Evolutionary conservation across 2,888 invertebrate species (phyloP).

Genomic region (Achlya flavicornis): DNA sequence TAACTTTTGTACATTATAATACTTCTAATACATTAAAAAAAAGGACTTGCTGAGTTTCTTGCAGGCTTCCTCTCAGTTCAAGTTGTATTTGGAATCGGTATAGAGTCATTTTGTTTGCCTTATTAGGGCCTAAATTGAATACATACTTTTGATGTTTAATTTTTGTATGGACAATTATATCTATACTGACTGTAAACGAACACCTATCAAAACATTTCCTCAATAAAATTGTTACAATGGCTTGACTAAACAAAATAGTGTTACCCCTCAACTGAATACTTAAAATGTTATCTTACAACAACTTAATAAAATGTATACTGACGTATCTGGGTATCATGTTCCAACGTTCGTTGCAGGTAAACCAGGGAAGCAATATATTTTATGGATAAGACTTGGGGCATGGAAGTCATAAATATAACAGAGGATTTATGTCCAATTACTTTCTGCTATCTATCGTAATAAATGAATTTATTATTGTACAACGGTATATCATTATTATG

Average conservation of each 20-base stretch:
- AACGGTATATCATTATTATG: slow-evolving; percentile 8
- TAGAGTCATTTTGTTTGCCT: no score
- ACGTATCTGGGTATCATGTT: slow-evolving; percentile 18
- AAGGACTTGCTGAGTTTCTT: no score
- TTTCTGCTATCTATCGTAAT: slow-evolving; percentile 46
- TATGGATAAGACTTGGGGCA: slow-evolving; percentile 32
- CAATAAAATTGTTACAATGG: not conserved
- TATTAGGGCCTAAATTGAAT: no score
- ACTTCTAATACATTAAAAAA: no score
- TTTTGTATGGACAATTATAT: no score
- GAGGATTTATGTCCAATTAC: slow-evolving; percentile 59
- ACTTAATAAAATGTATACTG: slow-evolving; percentile 12
- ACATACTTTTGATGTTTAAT: no score
- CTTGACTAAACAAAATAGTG: not conserved
- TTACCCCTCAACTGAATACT: not conserved
- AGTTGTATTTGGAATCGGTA: no score
- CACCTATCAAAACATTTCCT: no score
- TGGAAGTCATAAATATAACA: slow-evolving; percentile 48
- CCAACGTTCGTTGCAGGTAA: slow-evolving; percentile 12
- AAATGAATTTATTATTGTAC: slow-evolving; percentile 45
- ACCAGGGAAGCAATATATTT: slow-evolving; percentile 37
- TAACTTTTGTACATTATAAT: no score
- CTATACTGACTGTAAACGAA: no score
- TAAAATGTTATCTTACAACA: not conserved
- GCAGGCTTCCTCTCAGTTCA: no score